phyloP scores from a whole-genome alignment of 2,888 invertebrate species.

The Lottia scabra region DNA sequence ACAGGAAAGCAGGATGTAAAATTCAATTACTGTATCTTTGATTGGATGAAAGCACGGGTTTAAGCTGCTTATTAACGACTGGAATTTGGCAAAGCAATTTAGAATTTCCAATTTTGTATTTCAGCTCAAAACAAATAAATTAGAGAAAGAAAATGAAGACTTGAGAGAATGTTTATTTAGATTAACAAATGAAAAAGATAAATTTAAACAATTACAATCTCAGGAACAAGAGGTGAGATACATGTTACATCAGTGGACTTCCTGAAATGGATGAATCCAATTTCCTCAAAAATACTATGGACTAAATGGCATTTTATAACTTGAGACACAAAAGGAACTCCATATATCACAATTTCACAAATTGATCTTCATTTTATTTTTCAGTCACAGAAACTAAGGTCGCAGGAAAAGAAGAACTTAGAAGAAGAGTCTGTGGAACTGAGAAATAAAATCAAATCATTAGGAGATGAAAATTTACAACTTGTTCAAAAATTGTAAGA shows the following conservation, averaged over 20 bases:
- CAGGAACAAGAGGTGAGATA: background rate
- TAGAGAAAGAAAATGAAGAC: slow-evolving; percentile 26
- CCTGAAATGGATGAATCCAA: too few species aligned
- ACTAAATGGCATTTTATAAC: too few species aligned
- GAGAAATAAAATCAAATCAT: slow-evolving; percentile 39
- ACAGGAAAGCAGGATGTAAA: too few species aligned
- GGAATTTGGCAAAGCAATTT: too few species aligned
- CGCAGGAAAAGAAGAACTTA: slow-evolving; percentile 38
- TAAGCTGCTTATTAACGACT: too few species aligned
- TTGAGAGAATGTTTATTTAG: background rate
- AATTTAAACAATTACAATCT: background rate
- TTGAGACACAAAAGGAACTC: too few species aligned
- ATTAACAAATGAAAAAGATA: background rate
- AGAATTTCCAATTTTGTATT: background rate
- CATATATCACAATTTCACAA: too few species aligned
- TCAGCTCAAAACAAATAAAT: slow-evolving; percentile 16
- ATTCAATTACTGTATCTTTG: too few species aligned
- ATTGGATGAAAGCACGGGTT: too few species aligned
- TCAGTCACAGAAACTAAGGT: slow-evolving; percentile 44
- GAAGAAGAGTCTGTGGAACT: slow-evolving; percentile 49
- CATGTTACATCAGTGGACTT: too few species aligned
- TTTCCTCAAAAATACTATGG: too few species aligned
- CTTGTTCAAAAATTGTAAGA: slow-evolving; percentile 47
- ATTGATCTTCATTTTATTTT: background rate
- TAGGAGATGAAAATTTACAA: slow-evolving; percentile 39